A percentile compares a stretch with the other conserved stretches of the same genome.
phyloP scores from a whole-genome alignment of 2,888 invertebrate species.

The Microplitis deprimator region DNA sequence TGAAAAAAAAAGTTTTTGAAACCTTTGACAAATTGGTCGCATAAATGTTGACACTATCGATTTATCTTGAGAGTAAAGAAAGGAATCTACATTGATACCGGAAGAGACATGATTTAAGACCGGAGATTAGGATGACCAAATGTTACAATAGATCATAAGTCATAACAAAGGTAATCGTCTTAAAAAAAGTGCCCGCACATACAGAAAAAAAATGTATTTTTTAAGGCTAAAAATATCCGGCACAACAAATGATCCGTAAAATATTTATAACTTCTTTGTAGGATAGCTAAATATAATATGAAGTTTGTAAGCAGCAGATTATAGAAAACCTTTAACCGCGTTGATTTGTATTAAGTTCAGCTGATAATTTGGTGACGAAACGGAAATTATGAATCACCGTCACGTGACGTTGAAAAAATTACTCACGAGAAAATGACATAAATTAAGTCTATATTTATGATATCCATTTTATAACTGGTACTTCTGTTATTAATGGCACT shows the following conservation, averaged over 20 bases:
- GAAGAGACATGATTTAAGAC: not conserved
- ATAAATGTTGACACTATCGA: not conserved
- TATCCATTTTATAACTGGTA: constrained; percentile 15
- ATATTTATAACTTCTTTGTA: not conserved
- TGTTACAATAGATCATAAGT: not conserved
- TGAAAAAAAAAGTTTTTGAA: not conserved
- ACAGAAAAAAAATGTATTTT: not conserved
- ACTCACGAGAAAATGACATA: not conserved
- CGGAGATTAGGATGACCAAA: not conserved
- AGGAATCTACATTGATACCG: not conserved
- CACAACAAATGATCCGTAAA: not conserved
- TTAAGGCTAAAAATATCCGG: not conserved
- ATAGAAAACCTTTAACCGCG: not conserved
- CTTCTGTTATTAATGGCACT: constrained; percentile 16
- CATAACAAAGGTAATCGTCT: not conserved
- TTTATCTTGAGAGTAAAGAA: not conserved
- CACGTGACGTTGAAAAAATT: constrained; percentile 17
- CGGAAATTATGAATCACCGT: constrained; percentile 24
- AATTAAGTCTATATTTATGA: not conserved
- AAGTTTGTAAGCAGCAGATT: not conserved
- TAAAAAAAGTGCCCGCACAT: not conserved
- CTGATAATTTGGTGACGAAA: constrained; percentile 21
- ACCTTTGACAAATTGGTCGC: not conserved
- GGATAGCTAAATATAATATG: not conserved
- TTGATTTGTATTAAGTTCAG: not conserved